These are phyloP conservation scores for Eubasilissa splendida DNA, from an alignment of 2,888 invertebrate species.

Conservation along the genomic window DNA sequence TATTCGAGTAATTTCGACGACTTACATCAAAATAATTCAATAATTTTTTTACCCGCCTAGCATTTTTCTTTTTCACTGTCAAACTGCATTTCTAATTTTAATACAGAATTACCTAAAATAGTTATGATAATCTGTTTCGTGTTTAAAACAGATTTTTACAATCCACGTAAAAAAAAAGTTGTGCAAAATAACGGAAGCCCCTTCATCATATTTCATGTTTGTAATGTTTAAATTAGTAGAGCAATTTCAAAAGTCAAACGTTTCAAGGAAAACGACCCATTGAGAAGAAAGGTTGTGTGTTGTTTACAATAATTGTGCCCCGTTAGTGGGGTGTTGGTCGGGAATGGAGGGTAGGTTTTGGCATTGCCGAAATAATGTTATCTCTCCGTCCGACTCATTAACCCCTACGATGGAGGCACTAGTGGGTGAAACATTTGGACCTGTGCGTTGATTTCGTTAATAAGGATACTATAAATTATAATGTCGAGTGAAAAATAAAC, in stretches of 20 bases:
- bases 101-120: no score
- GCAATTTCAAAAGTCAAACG: conserved; percentile 33
- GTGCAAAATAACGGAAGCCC: no score
- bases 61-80: no score
- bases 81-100: no score
- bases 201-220: neutral
- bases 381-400: conserved; percentile 49
- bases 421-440: conserved; percentile 8
- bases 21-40: no score
- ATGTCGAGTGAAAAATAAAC: no score
- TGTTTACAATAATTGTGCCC: conserved; percentile 43
- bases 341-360: conserved; percentile 29
- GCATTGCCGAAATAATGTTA: conserved; percentile 49
- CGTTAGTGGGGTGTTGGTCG: conserved; percentile 37
- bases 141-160: no score
- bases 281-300: conserved; percentile 39
- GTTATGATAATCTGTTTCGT: no score
- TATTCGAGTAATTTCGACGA: no score
- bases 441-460: neutral
- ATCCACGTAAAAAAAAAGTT: no score
- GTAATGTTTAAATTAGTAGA: conserved; percentile 22
- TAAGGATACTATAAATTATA: neutral
- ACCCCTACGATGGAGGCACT: conserved; percentile 31
- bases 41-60: no score
- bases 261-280: conserved; percentile 34